Evolutionary conservation across 2,888 invertebrate genomes (phyloP).

Genomic region (Poecilobothrus nobilitatus): DNA sequence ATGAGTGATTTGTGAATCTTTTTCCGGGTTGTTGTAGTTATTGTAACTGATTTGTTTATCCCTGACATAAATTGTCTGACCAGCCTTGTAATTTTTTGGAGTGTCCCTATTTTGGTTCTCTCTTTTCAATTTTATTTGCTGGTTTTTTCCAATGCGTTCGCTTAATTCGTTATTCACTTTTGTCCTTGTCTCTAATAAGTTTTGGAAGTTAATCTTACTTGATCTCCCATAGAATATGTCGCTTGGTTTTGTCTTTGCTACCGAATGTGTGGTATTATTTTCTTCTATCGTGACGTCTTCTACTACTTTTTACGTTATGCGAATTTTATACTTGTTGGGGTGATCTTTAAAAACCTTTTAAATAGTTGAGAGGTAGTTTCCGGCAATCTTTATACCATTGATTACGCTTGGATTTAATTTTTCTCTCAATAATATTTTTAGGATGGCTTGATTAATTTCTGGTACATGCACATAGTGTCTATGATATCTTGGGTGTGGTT

Average conservation of each 20-base stretch:
- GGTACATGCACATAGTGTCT: constrained; percentile 5
- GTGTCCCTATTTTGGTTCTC: constrained; percentile 19
- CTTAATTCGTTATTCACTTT: constrained; percentile 22
- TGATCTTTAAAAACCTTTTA: constrained; percentile 15
- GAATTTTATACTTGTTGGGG: constrained; percentile 9
- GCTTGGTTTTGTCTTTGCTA: too few species aligned
- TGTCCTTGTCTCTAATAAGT: constrained; percentile 20
- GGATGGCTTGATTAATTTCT: constrained; percentile 7
- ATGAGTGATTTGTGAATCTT: too few species aligned
- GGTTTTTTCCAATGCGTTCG: too few species aligned
- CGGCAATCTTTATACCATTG: constrained; percentile 17
- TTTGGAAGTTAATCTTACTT: constrained; percentile 24
- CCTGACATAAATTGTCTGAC: constrained; percentile 18
- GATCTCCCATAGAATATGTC: too few species aligned
- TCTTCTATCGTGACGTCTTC: constrained; percentile 11
- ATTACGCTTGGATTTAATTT: constrained; percentile 9
- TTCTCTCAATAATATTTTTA: constrained; percentile 5
- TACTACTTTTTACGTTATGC: constrained; percentile 12
- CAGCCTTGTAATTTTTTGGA: constrained; percentile 16
- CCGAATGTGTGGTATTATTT: constrained; percentile 20
- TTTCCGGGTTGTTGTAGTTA: constrained; percentile 16
- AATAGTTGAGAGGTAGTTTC: constrained; percentile 14
- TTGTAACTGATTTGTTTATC: constrained; percentile 21
- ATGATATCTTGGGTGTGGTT: constrained; percentile 18
- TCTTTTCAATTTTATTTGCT: constrained; percentile 17